A percentile compares a stretch with the other conserved stretches of the same genome.
These are phyloP conservation scores for Pontoporia blainvillei DNA, from an alignment of 2,113 vertebrate species.

Conservation along the genomic window DNA sequence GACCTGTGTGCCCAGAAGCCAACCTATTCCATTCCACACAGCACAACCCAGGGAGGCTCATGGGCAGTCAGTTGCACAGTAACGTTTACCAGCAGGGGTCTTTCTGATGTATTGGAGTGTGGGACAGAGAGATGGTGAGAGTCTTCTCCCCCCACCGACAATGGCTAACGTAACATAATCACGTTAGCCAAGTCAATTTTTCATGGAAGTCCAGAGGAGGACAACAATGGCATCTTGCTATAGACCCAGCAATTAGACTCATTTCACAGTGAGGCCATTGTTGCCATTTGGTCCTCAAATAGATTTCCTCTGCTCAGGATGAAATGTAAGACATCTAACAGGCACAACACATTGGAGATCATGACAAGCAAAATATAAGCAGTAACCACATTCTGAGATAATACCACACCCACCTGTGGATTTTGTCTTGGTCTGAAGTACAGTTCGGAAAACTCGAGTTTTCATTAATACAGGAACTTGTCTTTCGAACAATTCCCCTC, in stretches of 20 bases:
- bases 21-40: background rate
- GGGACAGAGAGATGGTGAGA: background rate
- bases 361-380: background rate
- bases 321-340: background rate
- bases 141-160: background rate
- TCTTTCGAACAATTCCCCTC: background rate
- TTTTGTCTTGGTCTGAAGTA: background rate
- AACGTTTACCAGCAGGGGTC: background rate
- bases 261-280: background rate
- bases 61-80: background rate
- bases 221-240: background rate
- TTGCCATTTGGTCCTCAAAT: background rate
- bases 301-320: background rate
- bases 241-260: background rate
- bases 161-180: background rate
- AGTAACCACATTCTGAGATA: background rate
- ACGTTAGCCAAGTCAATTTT: background rate
- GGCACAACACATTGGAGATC: background rate
- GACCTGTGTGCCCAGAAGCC: background rate
- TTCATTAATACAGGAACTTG: background rate
- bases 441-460: background rate
- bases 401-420: background rate
- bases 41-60: background rate
- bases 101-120: background rate
- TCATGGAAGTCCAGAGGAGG: background rate